Evolutionary conservation across 2,113 vertebrate genomes (phyloP).

Genomic region (Mola mola): DNA sequence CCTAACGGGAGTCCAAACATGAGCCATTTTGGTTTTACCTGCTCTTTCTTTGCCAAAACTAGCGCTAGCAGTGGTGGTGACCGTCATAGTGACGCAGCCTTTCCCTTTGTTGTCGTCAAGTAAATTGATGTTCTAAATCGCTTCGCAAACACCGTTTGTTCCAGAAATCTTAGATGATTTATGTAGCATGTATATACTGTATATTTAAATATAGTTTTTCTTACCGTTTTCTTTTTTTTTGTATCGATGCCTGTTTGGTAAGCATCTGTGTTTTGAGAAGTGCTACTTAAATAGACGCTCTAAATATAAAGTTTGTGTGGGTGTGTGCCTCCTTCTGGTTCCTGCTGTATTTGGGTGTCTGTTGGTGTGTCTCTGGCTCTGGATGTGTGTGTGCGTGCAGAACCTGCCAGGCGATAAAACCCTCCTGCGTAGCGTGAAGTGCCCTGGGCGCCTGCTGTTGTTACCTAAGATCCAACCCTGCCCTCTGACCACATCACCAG

Average conservation of each 20-base stretch:
- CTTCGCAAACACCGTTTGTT: constrained; percentile 15
- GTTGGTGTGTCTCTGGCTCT: constrained; percentile 33
- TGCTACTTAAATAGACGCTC: constrained; percentile 54
- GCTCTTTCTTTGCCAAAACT: too few relatives aligned
- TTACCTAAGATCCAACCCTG: constrained; percentile 59
- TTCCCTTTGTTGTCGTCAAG: too few relatives aligned
- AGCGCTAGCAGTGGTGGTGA: too few relatives aligned
- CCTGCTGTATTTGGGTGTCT: constrained; percentile 24
- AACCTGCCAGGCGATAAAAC: constrained; percentile 53
- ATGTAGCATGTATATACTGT: too few relatives aligned
- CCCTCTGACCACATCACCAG: constrained; percentile 48
- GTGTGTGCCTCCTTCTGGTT: constrained; percentile 46
- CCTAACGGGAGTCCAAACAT: too few relatives aligned
- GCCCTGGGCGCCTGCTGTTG: constrained; percentile 53
- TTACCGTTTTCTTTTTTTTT: too few relatives aligned
- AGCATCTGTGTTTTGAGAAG: constrained; percentile 41
- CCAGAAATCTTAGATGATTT: constrained; percentile 44
- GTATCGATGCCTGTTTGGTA: constrained; percentile 21
- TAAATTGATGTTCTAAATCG: constrained; percentile 27
- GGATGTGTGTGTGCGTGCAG: constrained; percentile 33
- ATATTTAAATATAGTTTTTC: too few relatives aligned
- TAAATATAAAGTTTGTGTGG: constrained; percentile 68
- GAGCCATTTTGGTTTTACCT: too few relatives aligned
- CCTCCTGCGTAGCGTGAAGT: constrained; percentile 35
- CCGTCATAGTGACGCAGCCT: constrained; percentile 3